Conservation (phyloP, 2,797 vertebrate species). For the Coregonus ussuriensis region DNA sequence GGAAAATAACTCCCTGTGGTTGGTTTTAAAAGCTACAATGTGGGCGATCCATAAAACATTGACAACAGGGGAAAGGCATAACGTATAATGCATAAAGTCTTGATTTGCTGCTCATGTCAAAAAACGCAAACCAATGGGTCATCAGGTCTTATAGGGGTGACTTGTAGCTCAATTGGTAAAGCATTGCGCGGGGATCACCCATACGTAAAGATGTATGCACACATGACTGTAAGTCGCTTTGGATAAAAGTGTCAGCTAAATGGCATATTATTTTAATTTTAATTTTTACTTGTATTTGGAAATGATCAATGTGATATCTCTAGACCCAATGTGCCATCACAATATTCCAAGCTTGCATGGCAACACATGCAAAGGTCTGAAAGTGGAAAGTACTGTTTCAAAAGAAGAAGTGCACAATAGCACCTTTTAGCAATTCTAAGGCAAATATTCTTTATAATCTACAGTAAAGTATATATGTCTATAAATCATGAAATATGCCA, state of each 20-base stretch:
- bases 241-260: too few species aligned
- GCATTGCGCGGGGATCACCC: too few species aligned
- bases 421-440: not conserved
- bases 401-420: not conserved
- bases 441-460: not conserved
- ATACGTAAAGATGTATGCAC: too few species aligned
- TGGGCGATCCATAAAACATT: slow-evolving; percentile 61
- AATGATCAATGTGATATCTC: slow-evolving; percentile 22
- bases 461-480: not conserved
- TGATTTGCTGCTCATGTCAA: slow-evolving; percentile 24
- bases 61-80: slow-evolving; percentile 34
- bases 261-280: too few species aligned
- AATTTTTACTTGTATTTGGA: not conserved
- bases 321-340: slow-evolving; percentile 4
- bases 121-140: slow-evolving; percentile 25
- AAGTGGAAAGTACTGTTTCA: not conserved
- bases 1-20: slow-evolving; percentile 49
- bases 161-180: not conserved
- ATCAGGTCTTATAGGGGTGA: not conserved
- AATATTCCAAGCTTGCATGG: not conserved
- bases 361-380: not conserved
- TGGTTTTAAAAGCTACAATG: slow-evolving; percentile 55
- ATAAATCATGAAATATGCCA: not conserved
- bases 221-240: too few species aligned
- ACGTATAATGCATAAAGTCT: slow-evolving; percentile 18